Evolutionary conservation across 2,113 vertebrate species (phyloP).

Genomic region (Acrocephalus kingi): DNA sequence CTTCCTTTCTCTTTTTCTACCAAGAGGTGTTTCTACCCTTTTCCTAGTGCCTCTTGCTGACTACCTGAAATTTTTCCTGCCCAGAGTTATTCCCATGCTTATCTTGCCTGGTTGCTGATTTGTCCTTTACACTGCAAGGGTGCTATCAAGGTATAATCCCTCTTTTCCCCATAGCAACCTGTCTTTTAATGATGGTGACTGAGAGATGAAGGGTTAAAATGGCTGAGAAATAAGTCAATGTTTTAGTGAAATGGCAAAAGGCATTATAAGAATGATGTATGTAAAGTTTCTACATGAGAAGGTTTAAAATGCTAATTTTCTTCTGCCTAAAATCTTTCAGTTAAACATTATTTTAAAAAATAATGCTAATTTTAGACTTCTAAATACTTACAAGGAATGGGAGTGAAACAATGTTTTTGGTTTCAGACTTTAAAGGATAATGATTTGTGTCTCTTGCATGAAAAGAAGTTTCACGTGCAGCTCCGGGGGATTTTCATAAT

Average conservation of each 20-base stretch:
- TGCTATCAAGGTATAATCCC: not conserved
- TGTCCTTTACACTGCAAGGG: not conserved
- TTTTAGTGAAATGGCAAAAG: not conserved
- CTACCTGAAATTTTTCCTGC: not conserved
- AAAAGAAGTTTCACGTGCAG: not conserved
- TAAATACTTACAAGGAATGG: not conserved
- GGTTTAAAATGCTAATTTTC: not conserved
- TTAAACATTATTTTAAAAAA: not conserved
- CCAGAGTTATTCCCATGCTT: not conserved
- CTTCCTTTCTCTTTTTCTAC: not conserved
- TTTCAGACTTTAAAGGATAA: not conserved
- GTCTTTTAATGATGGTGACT: not conserved
- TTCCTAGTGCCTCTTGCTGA: not conserved
- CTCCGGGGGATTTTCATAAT: not conserved
- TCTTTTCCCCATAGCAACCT: not conserved
- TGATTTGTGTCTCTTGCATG: not conserved
- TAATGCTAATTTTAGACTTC: not conserved
- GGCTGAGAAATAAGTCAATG: not conserved
- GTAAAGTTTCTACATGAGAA: not conserved
- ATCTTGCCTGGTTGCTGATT: not conserved
- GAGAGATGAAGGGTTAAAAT: not conserved
- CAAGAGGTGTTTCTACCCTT: not conserved
- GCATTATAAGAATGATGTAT: not conserved
- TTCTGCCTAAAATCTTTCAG: not conserved
- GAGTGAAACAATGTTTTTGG: not conserved